phyloP scores from a whole-genome alignment of 30 jellyfish, hydroid and myxozoan genomes.

The Catostylus mosaicus region DNA sequence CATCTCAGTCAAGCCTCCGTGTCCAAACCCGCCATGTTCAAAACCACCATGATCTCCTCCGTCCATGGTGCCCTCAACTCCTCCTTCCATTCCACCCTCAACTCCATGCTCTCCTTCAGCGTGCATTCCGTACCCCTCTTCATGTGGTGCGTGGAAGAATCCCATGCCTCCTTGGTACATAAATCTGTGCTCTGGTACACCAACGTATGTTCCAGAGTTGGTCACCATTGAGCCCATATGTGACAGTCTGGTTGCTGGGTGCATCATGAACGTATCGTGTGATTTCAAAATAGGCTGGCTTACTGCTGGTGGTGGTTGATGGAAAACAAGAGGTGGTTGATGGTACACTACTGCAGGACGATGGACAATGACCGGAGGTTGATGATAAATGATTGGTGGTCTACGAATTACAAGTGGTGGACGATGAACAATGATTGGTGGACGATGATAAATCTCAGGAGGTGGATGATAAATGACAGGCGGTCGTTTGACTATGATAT shows the following conservation, averaged over 20 bases:
- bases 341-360: conserved; percentile 99
- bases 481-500: conserved; percentile 95
- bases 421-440: conserved; percentile 98
- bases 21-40: conserved; percentile 28
- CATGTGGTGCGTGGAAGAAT: conserved; percentile 97
- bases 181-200: conserved; percentile 98
- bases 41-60: conserved; percentile 32
- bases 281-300: conserved; percentile 98
- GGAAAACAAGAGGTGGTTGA: conserved; percentile 99
- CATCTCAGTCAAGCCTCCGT: conserved; percentile 39
- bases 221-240: conserved; percentile 99
- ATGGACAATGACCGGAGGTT: conserved; percentile 99
- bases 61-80: conserved; percentile 36
- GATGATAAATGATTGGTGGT: conserved; percentile 99
- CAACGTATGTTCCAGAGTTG: conserved; percentile 98
- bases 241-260: conserved; percentile 97
- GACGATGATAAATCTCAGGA: conserved; percentile 98
- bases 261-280: conserved; percentile 99
- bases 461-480: conserved; percentile 99
- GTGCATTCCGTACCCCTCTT: conserved; percentile 46
- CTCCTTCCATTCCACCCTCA: conserved; percentile 56
- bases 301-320: conserved; percentile 99
- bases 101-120: conserved; percentile 54
- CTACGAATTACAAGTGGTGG: conserved; percentile 98
- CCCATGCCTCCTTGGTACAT: conserved; percentile 99